Evolutionary conservation across 2,888 invertebrate species (phyloP).

Genomic region (Dryocosmus kuriphilus): DNA sequence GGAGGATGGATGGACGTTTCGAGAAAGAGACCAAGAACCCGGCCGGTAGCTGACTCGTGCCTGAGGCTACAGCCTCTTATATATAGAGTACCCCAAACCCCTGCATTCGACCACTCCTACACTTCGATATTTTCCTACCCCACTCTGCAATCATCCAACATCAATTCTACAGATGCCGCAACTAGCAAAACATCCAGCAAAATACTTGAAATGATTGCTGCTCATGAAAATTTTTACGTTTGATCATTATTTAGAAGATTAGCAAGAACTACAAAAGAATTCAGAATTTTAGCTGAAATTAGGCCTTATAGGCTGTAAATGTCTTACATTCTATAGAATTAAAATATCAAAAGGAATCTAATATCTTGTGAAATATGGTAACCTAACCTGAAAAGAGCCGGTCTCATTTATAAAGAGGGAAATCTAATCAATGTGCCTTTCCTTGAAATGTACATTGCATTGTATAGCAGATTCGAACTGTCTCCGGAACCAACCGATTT

Average conservation of each 20-base stretch:
- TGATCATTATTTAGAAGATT: not conserved
- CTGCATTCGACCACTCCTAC: not conserved
- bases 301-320: too few relatives aligned
- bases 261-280: too few relatives aligned
- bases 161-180: not conserved
- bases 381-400: too few relatives aligned
- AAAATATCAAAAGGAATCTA: too few relatives aligned
- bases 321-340: too few relatives aligned
- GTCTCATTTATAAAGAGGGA: too few relatives aligned
- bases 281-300: too few relatives aligned
- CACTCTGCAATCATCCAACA: constrained; percentile 23
- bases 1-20: constrained; percentile 67
- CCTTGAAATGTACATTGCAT: too few relatives aligned
- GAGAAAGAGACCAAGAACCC: constrained; percentile 47
- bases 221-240: not conserved
- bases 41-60: constrained; percentile 68
- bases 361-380: too few relatives aligned
- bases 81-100: constrained; percentile 41
- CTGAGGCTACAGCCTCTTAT: constrained; percentile 66
- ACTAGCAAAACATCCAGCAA: not conserved
- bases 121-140: constrained; percentile 26
- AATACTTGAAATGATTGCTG: not conserved
- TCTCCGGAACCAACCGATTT: too few relatives aligned
- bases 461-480: too few relatives aligned
- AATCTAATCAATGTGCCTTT: too few relatives aligned